Evolutionary conservation across 2,113 vertebrate species (phyloP).

Genomic region (Oryzias celebensis): DNA sequence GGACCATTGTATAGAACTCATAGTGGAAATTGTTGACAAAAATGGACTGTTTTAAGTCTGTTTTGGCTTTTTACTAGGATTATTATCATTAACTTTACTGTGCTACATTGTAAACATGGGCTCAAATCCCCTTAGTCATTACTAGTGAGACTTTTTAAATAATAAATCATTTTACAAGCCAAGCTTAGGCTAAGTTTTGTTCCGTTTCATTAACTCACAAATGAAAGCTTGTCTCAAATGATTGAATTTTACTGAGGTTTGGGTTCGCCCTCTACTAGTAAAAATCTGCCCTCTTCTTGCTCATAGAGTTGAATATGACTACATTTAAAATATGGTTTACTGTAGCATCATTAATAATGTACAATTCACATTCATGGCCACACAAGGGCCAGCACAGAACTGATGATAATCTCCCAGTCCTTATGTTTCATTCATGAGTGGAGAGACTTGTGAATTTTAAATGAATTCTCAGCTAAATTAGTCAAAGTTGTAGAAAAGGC

Average conservation of each 20-base stretch:
- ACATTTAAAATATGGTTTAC: conserved; percentile 35
- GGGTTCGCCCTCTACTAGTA: conserved; percentile 11
- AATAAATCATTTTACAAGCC: too few species aligned
- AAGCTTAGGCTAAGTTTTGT: too few species aligned
- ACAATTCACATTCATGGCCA: conserved; percentile 30
- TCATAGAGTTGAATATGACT: conserved; percentile 24
- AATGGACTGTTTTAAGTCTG: too few species aligned
- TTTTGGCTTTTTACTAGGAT: too few species aligned
- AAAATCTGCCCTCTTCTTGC: conserved; percentile 1
- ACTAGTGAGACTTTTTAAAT: too few species aligned
- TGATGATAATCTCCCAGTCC: conserved; percentile 47
- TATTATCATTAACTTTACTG: too few species aligned
- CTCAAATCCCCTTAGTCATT: too few species aligned
- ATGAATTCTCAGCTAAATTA: conserved; percentile 30
- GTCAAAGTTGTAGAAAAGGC: conserved; percentile 1
- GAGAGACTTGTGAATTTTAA: conserved; percentile 43
- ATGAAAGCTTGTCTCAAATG: background rate
- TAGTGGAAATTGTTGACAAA: too few species aligned
- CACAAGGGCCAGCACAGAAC: conserved; percentile 20
- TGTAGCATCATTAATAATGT: conserved; percentile 54
- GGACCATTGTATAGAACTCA: too few species aligned
- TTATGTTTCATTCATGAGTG: conserved; percentile 48
- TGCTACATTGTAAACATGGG: too few species aligned
- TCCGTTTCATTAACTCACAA: background rate
- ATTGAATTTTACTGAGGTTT: background rate